Percentiles rank a stretch among this genome's conserved stretches.
phyloP scores from a whole-genome alignment of 2,797 vertebrate genomes.

The Cichlasoma orientale region DNA sequence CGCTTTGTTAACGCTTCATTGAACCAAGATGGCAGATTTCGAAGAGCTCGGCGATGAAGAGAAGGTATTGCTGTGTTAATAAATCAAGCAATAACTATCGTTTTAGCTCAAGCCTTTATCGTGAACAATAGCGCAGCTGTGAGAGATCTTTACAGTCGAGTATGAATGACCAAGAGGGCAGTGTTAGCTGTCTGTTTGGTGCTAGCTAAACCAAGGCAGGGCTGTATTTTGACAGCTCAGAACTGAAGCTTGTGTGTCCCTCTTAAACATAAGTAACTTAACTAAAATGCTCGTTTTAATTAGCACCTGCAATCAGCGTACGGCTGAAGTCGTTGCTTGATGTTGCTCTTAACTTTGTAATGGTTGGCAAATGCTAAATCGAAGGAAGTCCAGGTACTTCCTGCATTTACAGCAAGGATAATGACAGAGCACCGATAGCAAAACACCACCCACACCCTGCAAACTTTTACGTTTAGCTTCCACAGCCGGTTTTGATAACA shows the following conservation, averaged over 20 bases:
- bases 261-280: not conserved
- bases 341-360: not conserved
- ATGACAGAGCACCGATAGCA: conserved; percentile 36
- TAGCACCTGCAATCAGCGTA: accelerated
- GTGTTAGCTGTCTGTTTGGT: not conserved
- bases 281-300: not conserved
- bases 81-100: not conserved
- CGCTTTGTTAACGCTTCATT: conserved; percentile 62
- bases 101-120: accelerated
- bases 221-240: conserved; percentile 48
- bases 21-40: conserved; percentile 92
- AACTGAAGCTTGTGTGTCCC: not conserved
- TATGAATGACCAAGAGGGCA: not conserved
- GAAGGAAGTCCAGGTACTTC: conserved; percentile 67
- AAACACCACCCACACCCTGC: conserved; percentile 35
- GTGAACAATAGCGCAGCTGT: not conserved
- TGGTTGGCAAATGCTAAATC: conserved; percentile 36
- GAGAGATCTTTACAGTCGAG: accelerated
- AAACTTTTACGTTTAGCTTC: not conserved
- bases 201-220: conserved; percentile 28
- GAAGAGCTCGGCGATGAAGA: conserved; percentile 91
- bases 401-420: conserved; percentile 56
- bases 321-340: not conserved
- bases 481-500: not conserved
- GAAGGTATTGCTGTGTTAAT: conserved; percentile 82